A percentile compares a stretch with the other conserved stretches of the same genome.
These are phyloP conservation scores for Diadumene lineata DNA, from an alignment of 92 coral and sea anemone genomes.

Conservation along the genomic window DNA sequence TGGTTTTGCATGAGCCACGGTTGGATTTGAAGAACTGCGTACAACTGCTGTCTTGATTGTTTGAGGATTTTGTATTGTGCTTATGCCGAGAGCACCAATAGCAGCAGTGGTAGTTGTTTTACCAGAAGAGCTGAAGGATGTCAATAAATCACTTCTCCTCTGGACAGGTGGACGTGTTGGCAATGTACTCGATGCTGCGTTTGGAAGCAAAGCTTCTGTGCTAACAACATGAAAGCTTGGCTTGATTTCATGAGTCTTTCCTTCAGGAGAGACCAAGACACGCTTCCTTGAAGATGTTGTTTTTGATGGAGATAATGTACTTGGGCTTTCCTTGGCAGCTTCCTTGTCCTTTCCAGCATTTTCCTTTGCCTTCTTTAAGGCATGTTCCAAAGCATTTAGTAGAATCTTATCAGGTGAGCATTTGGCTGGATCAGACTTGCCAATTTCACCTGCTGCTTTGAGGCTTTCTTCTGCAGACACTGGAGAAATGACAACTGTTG, in stretches of 20 bases:
- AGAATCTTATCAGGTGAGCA: conserved; percentile 19
- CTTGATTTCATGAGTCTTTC: conserved; percentile 38
- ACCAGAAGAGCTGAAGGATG: neutral
- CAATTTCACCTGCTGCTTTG: conserved; percentile 9
- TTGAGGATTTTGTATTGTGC: neutral
- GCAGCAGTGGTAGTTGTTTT: neutral
- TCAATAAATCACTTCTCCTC: conserved; percentile 6
- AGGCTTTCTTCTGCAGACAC: conserved; percentile 43
- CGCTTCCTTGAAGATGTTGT: conserved; percentile 22
- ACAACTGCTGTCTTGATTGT: neutral
- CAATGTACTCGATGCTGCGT: neutral
- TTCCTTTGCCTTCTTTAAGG: conserved; percentile 19
- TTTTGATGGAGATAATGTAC: neutral
- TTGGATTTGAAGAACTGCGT: neutral
- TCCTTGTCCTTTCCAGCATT: neutral
- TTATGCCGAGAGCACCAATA: neutral
- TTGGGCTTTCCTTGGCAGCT: neutral
- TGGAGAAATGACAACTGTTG: conserved; percentile 27
- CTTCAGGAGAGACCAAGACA: conserved; percentile 39
- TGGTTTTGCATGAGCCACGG: conserved; percentile 8
- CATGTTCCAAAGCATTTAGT: conserved; percentile 7
- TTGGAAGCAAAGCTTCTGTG: neutral
- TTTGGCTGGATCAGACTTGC: neutral
- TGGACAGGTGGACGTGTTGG: conserved; percentile 13
- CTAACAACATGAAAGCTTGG: conserved; percentile 10